These are phyloP conservation scores for Drosophila picticornis DNA, from an alignment of 2,888 invertebrate species.

Conservation along the genomic window DNA sequence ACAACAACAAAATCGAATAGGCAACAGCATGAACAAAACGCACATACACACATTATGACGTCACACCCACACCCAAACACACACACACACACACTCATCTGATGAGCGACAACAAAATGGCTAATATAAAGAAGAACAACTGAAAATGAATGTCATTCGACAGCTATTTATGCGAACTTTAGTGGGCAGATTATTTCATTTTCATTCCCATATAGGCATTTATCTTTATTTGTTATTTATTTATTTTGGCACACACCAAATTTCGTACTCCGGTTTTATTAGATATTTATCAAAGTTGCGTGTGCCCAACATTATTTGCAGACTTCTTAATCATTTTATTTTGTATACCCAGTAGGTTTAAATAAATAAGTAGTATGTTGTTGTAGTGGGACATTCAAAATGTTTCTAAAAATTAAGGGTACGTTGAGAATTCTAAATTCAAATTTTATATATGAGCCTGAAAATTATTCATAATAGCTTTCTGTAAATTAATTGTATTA, in stretches of 20 bases:
- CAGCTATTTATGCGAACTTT: conserved; percentile 74
- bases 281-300: conserved; percentile 49
- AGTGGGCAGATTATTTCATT: conserved; percentile 75
- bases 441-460: background rate
- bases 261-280: conserved; percentile 31
- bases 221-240: conserved; percentile 47
- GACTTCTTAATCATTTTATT: conserved; percentile 40
- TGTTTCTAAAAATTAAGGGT: background rate
- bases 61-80: conserved; percentile 25
- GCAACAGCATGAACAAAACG: conserved; percentile 33
- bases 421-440: background rate
- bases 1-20: conserved; percentile 17
- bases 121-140: conserved; percentile 58
- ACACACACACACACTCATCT: conserved; percentile 16
- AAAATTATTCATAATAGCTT: accelerated
- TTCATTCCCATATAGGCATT: conserved; percentile 54
- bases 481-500: background rate
- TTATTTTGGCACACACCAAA: conserved; percentile 21
- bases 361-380: background rate
- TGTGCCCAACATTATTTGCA: conserved; percentile 57
- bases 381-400: background rate
- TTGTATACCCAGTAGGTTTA: background rate
- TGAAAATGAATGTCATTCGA: conserved; percentile 69
- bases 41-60: conserved; percentile 37
- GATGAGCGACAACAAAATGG: conserved; percentile 36